A percentile compares a stretch with the other conserved stretches of the same genome.
These are phyloP conservation scores for Vombatus ursinus DNA, from an alignment of 2,113 vertebrate species.

Conservation along the genomic window DNA sequence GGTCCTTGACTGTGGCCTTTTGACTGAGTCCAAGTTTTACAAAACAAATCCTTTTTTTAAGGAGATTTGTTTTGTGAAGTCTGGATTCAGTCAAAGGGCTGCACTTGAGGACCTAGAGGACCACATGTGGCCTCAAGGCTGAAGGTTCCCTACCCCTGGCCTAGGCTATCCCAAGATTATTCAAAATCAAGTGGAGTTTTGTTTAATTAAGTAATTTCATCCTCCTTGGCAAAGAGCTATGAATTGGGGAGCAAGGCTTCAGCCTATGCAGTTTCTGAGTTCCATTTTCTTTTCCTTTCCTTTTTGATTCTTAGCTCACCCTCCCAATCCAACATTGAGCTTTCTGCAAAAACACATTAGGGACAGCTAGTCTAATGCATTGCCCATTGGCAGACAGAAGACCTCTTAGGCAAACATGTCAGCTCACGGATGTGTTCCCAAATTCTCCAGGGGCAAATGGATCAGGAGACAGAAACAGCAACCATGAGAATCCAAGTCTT, in stretches of 20 bases:
- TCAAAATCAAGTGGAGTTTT: not conserved
- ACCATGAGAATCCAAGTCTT: not conserved
- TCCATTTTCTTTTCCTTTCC: not conserved
- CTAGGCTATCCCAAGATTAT: not conserved
- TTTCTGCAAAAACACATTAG: slow-evolving; percentile 25
- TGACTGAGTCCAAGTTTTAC: too few relatives aligned
- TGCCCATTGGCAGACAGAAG: not conserved
- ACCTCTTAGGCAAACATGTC: not conserved
- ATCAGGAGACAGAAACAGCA: not conserved
- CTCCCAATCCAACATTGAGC: not conserved
- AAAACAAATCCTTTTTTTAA: too few relatives aligned
- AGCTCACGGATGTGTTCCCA: not conserved
- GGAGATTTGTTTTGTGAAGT: too few relatives aligned
- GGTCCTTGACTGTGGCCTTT: too few relatives aligned
- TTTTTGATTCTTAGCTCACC: not conserved
- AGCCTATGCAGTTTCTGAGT: not conserved
- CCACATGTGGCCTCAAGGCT: too few relatives aligned
- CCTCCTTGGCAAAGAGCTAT: not conserved
- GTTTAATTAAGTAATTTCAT: not conserved
- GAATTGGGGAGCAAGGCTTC: not conserved
- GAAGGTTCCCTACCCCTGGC: too few relatives aligned
- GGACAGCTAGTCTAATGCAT: not conserved
- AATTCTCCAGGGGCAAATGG: slow-evolving; percentile 11
- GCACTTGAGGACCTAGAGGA: too few relatives aligned
- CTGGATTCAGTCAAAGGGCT: too few relatives aligned